A percentile compares a stretch with the other conserved stretches of the same genome.
phyloP scores from a whole-genome alignment of 1,140 invertebrate species.

The Diachasma alloeum region DNA sequence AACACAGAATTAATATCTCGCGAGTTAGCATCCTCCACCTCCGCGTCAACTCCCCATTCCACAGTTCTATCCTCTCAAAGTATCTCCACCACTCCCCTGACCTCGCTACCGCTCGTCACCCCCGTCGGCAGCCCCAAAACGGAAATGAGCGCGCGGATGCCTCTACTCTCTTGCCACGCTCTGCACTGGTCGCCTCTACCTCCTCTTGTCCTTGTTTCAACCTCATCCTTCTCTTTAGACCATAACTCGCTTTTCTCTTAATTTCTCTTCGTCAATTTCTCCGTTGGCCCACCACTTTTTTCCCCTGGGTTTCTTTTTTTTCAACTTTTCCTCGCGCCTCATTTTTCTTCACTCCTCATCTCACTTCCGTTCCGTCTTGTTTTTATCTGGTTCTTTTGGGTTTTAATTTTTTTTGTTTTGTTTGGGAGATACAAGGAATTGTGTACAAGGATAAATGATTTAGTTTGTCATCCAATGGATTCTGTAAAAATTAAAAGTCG shows the following conservation, averaged over 20 bases:
- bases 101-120: not conserved
- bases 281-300: constrained; percentile 17
- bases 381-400: not conserved
- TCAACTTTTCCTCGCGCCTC: constrained; percentile 41
- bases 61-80: not conserved
- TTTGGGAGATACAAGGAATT: not conserved
- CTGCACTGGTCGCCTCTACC: constrained; percentile 39
- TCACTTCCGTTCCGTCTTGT: constrained; percentile 31
- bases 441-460: not conserved
- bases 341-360: constrained; percentile 38
- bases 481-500: not conserved
- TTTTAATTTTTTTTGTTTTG: not conserved
- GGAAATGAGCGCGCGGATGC: constrained; percentile 66
- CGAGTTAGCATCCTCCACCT: constrained; percentile 58
- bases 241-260: constrained; percentile 37
- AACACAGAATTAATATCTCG: constrained; percentile 67
- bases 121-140: constrained; percentile 41
- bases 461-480: not conserved
- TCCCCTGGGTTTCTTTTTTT: constrained; percentile 23
- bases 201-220: constrained; percentile 36
- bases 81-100: constrained; percentile 19
- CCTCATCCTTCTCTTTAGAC: constrained; percentile 37
- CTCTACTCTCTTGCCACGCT: constrained; percentile 46
- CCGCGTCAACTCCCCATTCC: constrained; percentile 21
- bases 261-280: constrained; percentile 20